A percentile compares a stretch with the other conserved stretches of the same genome.
Evolutionary conservation across 2,797 vertebrate species (phyloP).

Genomic region (Urocyon cinereoargenteus): DNA sequence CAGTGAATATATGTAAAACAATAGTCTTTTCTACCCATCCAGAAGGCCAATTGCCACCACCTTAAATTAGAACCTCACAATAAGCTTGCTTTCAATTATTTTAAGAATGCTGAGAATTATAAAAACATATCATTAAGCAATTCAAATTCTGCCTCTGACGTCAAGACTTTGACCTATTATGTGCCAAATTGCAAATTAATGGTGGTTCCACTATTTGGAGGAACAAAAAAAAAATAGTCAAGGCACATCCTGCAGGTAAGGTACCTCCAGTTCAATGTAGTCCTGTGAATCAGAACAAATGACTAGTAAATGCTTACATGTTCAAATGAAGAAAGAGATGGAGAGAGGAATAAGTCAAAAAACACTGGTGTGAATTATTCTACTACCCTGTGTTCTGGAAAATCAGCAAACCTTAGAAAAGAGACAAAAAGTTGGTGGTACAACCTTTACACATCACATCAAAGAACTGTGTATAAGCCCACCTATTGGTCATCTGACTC

Average conservation of each 20-base stretch:
- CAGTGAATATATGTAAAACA: neutral
- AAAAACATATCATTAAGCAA: neutral
- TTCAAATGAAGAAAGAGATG: conserved; percentile 28
- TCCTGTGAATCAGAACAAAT: neutral
- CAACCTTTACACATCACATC: neutral
- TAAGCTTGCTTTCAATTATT: neutral
- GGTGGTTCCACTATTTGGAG: neutral
- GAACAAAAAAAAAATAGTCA: neutral
- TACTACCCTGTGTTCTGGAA: neutral
- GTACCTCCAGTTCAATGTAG: neutral
- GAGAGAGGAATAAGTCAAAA: neutral
- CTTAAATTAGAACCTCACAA: neutral
- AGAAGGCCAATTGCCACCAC: neutral
- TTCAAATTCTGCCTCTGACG: neutral
- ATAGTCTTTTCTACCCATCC: neutral
- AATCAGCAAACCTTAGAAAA: conserved; percentile 21
- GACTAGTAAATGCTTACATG: neutral
- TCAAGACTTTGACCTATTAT: conserved; percentile 8
- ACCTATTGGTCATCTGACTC: neutral
- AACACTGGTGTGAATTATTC: neutral
- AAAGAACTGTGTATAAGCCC: neutral
- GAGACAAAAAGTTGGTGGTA: neutral
- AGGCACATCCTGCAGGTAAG: neutral
- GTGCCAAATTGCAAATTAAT: neutral
- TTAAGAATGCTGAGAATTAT: neutral